phyloP scores from a whole-genome alignment of 2,797 vertebrate genomes.

The Dermochelys coriacea region DNA sequence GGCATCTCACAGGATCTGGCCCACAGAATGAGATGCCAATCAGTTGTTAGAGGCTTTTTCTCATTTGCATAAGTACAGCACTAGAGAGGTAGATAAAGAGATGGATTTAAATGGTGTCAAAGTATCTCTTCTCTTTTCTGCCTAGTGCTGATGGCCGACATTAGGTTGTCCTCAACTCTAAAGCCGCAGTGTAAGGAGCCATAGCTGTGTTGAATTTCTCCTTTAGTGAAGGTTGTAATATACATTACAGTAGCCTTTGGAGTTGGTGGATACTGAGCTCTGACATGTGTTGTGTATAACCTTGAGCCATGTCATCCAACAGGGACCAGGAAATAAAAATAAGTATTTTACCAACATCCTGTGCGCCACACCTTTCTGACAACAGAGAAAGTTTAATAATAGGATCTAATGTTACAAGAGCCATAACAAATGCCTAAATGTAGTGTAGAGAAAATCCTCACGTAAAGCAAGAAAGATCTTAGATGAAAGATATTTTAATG shows the following conservation, averaged over 20 bases:
- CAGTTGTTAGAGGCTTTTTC: neutral
- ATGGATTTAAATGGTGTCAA: neutral
- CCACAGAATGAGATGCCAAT: neutral
- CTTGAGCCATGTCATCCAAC: fast-evolving
- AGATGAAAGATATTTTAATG: neutral
- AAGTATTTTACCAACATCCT: neutral
- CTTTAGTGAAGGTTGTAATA: neutral
- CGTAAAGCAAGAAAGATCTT: neutral
- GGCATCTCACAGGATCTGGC: neutral
- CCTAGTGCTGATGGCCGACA: neutral
- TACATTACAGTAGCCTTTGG: neutral
- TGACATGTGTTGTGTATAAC: neutral
- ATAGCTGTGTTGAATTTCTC: neutral
- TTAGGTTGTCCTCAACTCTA: neutral
- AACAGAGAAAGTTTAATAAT: neutral
- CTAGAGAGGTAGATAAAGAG: neutral
- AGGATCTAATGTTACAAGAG: neutral
- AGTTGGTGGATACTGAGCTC: neutral
- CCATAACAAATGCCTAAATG: neutral
- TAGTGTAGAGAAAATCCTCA: neutral
- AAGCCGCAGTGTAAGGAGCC: neutral
- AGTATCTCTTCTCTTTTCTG: neutral
- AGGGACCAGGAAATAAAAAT: neutral
- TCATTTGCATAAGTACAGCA: neutral
- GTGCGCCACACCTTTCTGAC: neutral